Base-by-base conservation (phyloP, 2,113 vertebrate genomes). In the Osmerus eperlanus region DNA sequence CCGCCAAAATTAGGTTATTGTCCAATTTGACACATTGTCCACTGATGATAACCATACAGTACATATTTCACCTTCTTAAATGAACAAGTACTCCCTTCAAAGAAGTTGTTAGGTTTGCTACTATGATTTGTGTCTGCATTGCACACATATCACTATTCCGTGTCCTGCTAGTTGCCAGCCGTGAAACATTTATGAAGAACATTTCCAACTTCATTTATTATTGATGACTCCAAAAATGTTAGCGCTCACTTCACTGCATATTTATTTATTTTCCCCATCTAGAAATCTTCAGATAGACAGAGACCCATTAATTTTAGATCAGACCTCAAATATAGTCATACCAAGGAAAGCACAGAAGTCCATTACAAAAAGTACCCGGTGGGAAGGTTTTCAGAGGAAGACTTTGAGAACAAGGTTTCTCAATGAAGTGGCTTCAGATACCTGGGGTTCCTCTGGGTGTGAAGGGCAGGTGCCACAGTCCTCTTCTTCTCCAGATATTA, bases 181-280 rank as follows among this genome's bases (percentile, higher is more conserved):
- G 81, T 87, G 19, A 88, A 84, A 86, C 69, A 87, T 88, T 87
- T 74, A 85, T 69, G 80, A 78, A 74, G 75, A 87, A 84, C 80
- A 86, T 89, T 87, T 86, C 82, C 74, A 81, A 79, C 78, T 14
- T 72, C 79, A 77, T 89, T 79, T 82, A 86, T 85, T 82, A 86
- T 87, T 84, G 64, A 84, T 82, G 79, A 86, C 78, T 86, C 73
- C 68, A 81, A 79, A 88, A 85, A 80, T 70, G 82, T 87, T 86
- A 81, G 78, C 29, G 55, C 81, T 86, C 74, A 76, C 75, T 87
- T 84, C 76, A 81, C 77, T 80, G 78, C 76, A 75, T 81, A 78
- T 84, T 88, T 85, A 84, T 89, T 88, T 87, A 78, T 80, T 78
- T 83, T 76, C 75, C 70, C 58, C 76, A 79, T 84, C 78, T 71